phyloP scores from a whole-genome alignment of 2,888 invertebrate species.

The Drosophila prostipennis region DNA sequence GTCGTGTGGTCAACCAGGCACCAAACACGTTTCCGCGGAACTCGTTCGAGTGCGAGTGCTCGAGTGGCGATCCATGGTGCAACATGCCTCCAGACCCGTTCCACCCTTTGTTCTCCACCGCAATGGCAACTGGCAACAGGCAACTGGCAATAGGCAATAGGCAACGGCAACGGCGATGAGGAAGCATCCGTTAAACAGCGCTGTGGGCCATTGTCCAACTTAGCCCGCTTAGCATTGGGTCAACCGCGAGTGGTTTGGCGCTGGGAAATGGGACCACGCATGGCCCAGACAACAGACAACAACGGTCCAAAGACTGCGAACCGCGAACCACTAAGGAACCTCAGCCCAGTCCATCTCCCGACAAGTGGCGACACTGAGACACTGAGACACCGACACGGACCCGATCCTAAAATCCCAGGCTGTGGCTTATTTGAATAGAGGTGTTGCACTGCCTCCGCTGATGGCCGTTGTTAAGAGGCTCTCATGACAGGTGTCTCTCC shows the following conservation, averaged over 20 bases:
- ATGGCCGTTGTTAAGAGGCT: constrained; percentile 40
- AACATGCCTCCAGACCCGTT: constrained; percentile 73
- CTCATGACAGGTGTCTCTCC: constrained; percentile 54
- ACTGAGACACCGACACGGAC: background rate
- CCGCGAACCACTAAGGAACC: constrained; percentile 1
- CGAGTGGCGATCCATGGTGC: constrained; percentile 64
- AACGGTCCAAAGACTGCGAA: background rate
- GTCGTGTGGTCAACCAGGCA: constrained; percentile 65
- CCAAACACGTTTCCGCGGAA: constrained; percentile 71
- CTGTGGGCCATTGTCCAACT: constrained; percentile 75
- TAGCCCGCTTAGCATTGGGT: constrained; percentile 70
- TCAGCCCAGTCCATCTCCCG: constrained; percentile 21
- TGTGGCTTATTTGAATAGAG: constrained; percentile 61
- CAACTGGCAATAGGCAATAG: constrained; percentile 8
- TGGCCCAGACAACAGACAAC: constrained; percentile 23
- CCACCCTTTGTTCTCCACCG: constrained; percentile 60
- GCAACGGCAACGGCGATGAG: constrained; percentile 26
- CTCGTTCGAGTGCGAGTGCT: constrained; percentile 65
- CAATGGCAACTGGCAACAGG: constrained; percentile 1
- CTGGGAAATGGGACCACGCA: constrained; percentile 73
- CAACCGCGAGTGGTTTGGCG: constrained; percentile 56
- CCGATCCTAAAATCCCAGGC: constrained; percentile 52
- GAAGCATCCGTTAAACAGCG: constrained; percentile 68
- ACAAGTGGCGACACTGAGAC: constrained; percentile 19
- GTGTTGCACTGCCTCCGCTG: constrained; percentile 37